Evolutionary conservation across 2,888 invertebrate genomes (phyloP), one percentile per base, ranked within the genome.

Genomic region (Kuschelorhynchus macadamiae): DNA sequence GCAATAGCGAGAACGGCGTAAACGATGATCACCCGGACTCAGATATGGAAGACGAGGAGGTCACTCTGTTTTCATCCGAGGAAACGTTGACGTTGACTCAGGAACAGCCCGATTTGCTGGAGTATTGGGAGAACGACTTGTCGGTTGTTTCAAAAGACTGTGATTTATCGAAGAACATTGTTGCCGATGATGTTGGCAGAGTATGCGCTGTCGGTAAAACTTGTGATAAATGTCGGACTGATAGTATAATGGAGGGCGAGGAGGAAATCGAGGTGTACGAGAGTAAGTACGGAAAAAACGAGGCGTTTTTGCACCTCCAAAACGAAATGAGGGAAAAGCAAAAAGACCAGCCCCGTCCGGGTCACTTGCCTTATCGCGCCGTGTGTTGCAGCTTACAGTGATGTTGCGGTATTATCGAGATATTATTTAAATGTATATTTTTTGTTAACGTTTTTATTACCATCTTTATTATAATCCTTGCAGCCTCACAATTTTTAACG

Each of bases 31-130:
- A 73, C 14, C 71, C 74, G 39, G 78, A 78, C 59, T 76, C 71
- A 25, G 53, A 30, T 62, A 47, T 39, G 33, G 73, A 72, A 8
- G 74, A 76, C 14, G 75, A 76, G 8, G 76, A 77, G 16, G 78
- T 76, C 21, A 77, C 74, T 14, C 47, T 79, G 42, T 78, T 76
- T 59, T 62, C 60, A 2, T 32, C 67, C 1, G 42, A 33, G n/a
- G 25, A 72, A 11, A 70, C 76, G 46, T 78, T n/a, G n/a, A n/a
- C n/a, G n/a, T n/a, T 78, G 1, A 81, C 81, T 61, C 81, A 81
- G 61, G 82, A 82, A n/a, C 82, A 84, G 50, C 81, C 81, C 1
- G 85, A 86, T 69, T 81, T 86, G 3, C 78, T 86, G 36, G 85
- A 86, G 53, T 86, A 84, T 65, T 85, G 86, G 85, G 86, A 86